Evolutionary conservation across 2,888 invertebrate species (phyloP).

Genomic region (Agrochola lota): DNA sequence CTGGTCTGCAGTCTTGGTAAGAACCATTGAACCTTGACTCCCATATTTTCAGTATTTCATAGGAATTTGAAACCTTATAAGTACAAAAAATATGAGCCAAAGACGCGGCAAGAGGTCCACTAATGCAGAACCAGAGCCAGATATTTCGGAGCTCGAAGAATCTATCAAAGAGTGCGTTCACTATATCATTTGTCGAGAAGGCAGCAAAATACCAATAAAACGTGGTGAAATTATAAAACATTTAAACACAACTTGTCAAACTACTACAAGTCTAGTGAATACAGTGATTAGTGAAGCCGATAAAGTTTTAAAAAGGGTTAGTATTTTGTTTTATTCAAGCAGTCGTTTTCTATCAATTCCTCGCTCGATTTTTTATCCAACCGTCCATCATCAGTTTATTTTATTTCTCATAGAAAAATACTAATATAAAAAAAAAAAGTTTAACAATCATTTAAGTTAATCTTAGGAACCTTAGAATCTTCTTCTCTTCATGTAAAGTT

Average conservation of each 20-base stretch:
- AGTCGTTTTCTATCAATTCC: not conserved
- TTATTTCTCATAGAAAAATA: not conserved
- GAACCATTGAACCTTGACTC: not conserved
- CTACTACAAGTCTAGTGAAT: constrained; percentile 72
- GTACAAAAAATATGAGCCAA: constrained; percentile 71
- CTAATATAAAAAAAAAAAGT: not conserved
- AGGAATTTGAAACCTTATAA: no score
- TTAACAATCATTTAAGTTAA: not conserved
- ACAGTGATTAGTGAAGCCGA: constrained; percentile 77
- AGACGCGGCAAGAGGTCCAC: constrained; percentile 67
- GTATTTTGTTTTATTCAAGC: constrained; percentile 42
- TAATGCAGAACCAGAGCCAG: constrained; percentile 57
- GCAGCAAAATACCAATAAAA: constrained; percentile 84
- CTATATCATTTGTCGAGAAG: constrained; percentile 82
- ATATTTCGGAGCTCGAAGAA: constrained; percentile 66
- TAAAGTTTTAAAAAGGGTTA: constrained; percentile 78
- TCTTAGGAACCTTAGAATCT: not conserved
- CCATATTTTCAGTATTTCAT: not conserved
- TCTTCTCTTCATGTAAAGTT: not conserved
- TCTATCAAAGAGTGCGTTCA: constrained; percentile 82
- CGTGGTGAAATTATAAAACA: constrained; percentile 82
- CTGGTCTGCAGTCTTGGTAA: no score
- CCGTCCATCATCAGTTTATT: no score
- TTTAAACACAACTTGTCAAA: constrained; percentile 74
- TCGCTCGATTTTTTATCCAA: not conserved